These are phyloP conservation scores for Tanypteryx hageni DNA, from an alignment of 2,888 invertebrate genomes.

Conservation along the genomic window DNA sequence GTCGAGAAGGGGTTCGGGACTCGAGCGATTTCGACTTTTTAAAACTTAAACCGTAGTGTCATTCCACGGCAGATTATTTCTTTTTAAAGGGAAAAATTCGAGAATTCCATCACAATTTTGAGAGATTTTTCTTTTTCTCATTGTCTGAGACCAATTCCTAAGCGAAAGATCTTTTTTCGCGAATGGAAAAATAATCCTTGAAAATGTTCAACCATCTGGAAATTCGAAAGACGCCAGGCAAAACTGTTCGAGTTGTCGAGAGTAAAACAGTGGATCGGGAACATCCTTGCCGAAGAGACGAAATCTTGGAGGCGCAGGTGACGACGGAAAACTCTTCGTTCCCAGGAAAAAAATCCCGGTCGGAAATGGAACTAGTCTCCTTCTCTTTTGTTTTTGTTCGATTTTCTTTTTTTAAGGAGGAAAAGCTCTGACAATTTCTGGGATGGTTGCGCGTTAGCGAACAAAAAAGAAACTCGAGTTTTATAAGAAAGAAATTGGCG, in stretches of 20 bases:
- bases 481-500: no score
- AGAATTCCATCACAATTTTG: no score
- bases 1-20: no score
- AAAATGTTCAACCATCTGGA: neutral
- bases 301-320: neutral
- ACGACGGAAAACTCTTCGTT: neutral
- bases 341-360: neutral
- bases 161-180: no score
- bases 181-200: no score
- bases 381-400: neutral
- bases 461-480: neutral
- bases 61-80: no score
- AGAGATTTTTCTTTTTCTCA: no score
- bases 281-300: no score
- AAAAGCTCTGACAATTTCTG: neutral
- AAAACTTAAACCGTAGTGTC: no score
- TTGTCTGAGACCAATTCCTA: no score
- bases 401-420: neutral
- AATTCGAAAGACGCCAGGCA: neutral
- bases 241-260: neutral
- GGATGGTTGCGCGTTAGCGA: neutral
- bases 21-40: no score
- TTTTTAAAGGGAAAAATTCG: no score
- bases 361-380: neutral
- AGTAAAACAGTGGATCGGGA: neutral